Conservation (phyloP, 2,888 invertebrate genomes). For the Crepidodera aurea region DNA sequence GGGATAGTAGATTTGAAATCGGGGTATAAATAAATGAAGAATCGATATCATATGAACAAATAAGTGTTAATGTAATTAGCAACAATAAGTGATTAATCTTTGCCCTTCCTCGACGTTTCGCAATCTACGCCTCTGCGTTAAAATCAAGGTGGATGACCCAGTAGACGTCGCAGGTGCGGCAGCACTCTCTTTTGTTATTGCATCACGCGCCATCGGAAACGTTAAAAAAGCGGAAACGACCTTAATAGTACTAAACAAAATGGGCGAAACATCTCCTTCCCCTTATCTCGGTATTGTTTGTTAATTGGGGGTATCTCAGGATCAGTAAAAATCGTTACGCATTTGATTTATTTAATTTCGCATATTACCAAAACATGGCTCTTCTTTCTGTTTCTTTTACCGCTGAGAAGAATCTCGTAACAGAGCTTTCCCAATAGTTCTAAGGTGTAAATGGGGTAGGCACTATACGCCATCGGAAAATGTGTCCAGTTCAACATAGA, state of each 20-base stretch:
- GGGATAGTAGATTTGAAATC: too few species aligned
- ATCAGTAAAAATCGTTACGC: too few species aligned
- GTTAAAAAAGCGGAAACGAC: slow-evolving; percentile 33
- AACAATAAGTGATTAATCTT: neutral
- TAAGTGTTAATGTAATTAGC: neutral
- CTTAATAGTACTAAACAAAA: slow-evolving; percentile 31
- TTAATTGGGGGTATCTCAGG: neutral
- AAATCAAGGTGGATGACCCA: slow-evolving; percentile 27
- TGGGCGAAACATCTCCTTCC: slow-evolving; percentile 5
- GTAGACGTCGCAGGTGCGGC: slow-evolving; percentile 30
- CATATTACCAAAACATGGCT: too few species aligned
- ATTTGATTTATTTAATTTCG: too few species aligned
- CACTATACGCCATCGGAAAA: too few species aligned
- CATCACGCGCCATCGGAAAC: slow-evolving; percentile 31
- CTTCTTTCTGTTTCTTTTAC: too few species aligned
- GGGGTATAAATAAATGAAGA: too few species aligned
- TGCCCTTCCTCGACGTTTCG: neutral
- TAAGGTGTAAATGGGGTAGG: too few species aligned
- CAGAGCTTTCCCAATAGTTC: too few species aligned
- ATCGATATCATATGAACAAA: too few species aligned
- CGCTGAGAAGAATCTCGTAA: too few species aligned
- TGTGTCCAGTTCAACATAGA: too few species aligned
- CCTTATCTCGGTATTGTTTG: neutral
- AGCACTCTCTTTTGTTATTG: slow-evolving; percentile 30
- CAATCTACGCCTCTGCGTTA: slow-evolving; percentile 21